phyloP scores from a whole-genome alignment of 2,113 vertebrate species.

The Syrmaticus mikado region DNA sequence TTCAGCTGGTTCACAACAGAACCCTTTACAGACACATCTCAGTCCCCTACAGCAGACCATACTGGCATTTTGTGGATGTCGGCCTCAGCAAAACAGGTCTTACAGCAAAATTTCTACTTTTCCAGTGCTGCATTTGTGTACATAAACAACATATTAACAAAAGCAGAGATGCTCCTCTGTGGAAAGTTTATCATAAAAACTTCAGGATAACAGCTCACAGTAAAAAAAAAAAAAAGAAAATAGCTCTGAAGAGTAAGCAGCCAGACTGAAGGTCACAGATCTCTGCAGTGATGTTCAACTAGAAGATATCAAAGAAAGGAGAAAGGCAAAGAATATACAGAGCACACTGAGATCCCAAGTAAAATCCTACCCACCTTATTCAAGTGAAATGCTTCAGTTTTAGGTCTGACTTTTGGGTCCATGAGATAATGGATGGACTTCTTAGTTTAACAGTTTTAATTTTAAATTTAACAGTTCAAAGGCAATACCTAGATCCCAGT shows the following conservation, averaged over 20 bases:
- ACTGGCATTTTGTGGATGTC: background rate
- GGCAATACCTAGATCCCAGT: background rate
- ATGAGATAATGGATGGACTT: background rate
- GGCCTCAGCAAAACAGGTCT: background rate
- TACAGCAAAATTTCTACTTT: accelerated
- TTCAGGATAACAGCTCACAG: background rate
- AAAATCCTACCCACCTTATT: background rate
- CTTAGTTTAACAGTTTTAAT: too few relatives aligned
- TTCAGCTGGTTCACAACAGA: background rate
- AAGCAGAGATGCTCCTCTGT: background rate
- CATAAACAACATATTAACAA: background rate
- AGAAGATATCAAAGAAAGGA: background rate
- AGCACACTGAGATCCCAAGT: background rate
- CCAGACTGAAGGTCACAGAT: background rate
- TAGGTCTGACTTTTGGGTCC: background rate
- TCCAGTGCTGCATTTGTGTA: background rate
- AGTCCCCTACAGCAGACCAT: background rate
- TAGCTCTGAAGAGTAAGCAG: background rate
- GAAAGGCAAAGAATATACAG: background rate
- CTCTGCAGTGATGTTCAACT: background rate
- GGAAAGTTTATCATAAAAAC: background rate
- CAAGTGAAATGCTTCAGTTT: background rate
- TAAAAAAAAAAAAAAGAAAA: background rate
- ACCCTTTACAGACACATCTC: background rate
- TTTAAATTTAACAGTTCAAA: background rate